Conservation (phyloP, 2,888 invertebrate species). For the Axea sp. region DNA sequence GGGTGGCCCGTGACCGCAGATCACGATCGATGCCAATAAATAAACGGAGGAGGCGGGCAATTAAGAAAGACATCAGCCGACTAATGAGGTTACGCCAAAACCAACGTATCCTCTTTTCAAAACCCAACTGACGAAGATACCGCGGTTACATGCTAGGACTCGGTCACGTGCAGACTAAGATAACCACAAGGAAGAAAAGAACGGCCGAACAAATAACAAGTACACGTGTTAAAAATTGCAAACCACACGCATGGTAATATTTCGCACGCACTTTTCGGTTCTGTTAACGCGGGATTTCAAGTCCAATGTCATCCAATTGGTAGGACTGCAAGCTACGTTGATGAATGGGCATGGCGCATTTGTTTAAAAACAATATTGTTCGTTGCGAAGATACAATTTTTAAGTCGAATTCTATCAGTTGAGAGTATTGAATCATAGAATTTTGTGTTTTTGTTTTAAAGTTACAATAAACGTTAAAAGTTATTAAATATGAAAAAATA, state of each 20-base stretch:
- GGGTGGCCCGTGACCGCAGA: conserved; percentile 65
- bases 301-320: too few species aligned
- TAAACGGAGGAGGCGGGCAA: conserved; percentile 72
- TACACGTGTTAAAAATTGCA: conserved; percentile 40
- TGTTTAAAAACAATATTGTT: too few species aligned
- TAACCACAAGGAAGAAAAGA: conserved; percentile 22
- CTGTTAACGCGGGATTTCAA: too few species aligned
- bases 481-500: too few species aligned
- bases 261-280: neutral
- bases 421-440: too few species aligned
- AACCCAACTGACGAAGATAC: conserved; percentile 43
- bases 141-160: conserved; percentile 31
- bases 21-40: conserved; percentile 73
- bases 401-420: too few species aligned
- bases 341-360: too few species aligned
- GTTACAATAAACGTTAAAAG: too few species aligned
- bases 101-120: conserved; percentile 55
- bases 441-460: too few species aligned
- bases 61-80: conserved; percentile 77
- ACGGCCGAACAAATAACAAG: conserved; percentile 25
- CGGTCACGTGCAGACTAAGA: conserved; percentile 51
- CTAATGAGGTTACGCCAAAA: conserved; percentile 75
- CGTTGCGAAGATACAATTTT: too few species aligned
- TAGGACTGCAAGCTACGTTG: too few species aligned
- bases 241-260: neutral